phyloP scores from a whole-genome alignment of 2,888 invertebrate species.

The Pimpla rufipes region DNA sequence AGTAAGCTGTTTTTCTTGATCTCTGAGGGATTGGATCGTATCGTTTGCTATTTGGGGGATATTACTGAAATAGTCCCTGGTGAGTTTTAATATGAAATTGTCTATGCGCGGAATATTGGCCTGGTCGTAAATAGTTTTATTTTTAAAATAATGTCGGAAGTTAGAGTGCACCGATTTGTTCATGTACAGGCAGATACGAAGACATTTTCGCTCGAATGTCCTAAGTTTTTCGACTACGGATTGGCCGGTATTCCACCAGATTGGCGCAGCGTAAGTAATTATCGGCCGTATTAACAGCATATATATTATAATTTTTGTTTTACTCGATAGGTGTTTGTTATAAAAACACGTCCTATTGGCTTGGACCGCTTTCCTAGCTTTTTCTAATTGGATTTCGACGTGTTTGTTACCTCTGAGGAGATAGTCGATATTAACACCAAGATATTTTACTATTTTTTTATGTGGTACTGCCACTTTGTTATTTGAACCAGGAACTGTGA shows the following conservation, averaged over 20 bases:
- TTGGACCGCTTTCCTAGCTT: no score
- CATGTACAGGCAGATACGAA: neutral
- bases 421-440: no score
- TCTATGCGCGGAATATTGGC: no score
- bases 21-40: neutral
- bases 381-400: no score
- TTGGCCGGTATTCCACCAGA: constrained; percentile 34
- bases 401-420: no score
- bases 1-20: neutral
- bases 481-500: no score
- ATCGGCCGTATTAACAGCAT: no score
- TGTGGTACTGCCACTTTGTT: no score
- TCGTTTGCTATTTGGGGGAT: neutral
- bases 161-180: neutral
- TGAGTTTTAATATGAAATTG: neutral
- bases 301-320: no score
- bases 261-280: no score
- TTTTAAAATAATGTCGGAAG: neutral
- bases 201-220: constrained; percentile 50
- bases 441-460: no score
- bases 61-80: neutral
- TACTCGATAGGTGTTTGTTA: no score
- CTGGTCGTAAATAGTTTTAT: neutral
- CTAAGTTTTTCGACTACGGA: constrained; percentile 42
- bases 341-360: neutral